Base-by-base conservation (phyloP, 1,140 invertebrate genomes). In the Aphidius gifuensis region DNA sequence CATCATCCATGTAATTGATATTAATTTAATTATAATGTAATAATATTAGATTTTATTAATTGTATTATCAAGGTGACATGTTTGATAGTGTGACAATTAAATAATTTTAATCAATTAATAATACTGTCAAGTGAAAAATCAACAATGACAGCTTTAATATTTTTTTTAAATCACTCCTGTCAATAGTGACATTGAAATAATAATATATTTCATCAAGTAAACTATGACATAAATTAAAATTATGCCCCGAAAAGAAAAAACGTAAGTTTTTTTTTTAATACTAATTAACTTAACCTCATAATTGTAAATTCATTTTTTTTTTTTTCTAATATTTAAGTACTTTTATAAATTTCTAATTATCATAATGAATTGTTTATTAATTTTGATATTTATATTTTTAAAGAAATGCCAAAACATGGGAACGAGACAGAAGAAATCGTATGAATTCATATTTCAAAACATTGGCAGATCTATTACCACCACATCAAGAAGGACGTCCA, bases 361-460 rank as follows among this genome's bases (percentile, higher is more conserved):
- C 16, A 40, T 49, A 56, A 4, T 32, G 9, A 16, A 39, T 54
- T 11, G 44, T 23, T 32, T 63, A 63, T 57, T 45, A 5, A 9
- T 40, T 51, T 2, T 4, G 16, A 21, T 46, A 11, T 32, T 11
- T 32, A 47, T 32, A 5, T 65, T 21, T 49, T 59, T 67, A 50
- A 48, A 80, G 79, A 64, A 83, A 83, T 69, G 78, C 80, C 8
- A 81, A 79, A 79, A 80, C 80, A 79, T 84, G 82, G 82, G 83
- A 84, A 73, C 74, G 79, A 74, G 76, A 82, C 69, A 74, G 83
- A 74, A 71, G 83, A 75, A 79, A 79, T 63, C 76, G 82, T 62
- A 79, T 84, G 71, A 83, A 83, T 66, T 63, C 71, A 16, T 81
- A 81, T 39, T 84, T 83, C 72, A 80, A 80, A 65, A 75, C 72